phyloP scores from a whole-genome alignment of 1,140 invertebrate species.

The Octopus bimaculoides region DNA sequence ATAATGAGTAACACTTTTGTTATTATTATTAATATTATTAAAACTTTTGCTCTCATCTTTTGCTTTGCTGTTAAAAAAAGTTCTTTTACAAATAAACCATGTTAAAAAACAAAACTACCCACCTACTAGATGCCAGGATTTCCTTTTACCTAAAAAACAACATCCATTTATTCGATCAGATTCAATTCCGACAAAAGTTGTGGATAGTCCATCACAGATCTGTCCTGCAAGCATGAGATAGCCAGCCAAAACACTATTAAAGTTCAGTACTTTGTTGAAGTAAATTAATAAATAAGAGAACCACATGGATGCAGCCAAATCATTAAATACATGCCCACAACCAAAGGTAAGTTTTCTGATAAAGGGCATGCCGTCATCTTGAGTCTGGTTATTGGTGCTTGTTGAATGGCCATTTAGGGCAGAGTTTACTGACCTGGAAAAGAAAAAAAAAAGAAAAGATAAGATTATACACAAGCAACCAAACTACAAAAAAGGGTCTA shows the following conservation, averaged over 20 bases:
- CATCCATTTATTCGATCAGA: slow-evolving; percentile 74
- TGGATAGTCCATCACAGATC: slow-evolving; percentile 83
- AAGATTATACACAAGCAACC: too few species aligned
- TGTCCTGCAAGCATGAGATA: slow-evolving; percentile 52
- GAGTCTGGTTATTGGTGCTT: neutral
- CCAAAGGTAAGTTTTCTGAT: slow-evolving; percentile 64
- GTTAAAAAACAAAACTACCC: slow-evolving; percentile 36
- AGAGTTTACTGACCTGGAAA: too few species aligned
- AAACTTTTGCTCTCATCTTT: too few species aligned
- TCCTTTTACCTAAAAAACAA: slow-evolving; percentile 77
- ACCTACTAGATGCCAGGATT: slow-evolving; percentile 91
- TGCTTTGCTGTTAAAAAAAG: too few species aligned
- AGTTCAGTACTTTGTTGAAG: slow-evolving; percentile 77
- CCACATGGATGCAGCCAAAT: slow-evolving; percentile 95
- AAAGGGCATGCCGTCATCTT: slow-evolving; percentile 12
- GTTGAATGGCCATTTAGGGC: too few species aligned
- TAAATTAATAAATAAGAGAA: slow-evolving; percentile 95
- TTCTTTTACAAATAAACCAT: neutral
- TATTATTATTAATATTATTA: too few species aligned
- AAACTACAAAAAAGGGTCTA: too few species aligned
- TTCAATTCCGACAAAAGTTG: slow-evolving; percentile 84
- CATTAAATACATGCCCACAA: slow-evolving; percentile 87
- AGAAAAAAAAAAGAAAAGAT: too few species aligned
- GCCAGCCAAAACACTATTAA: slow-evolving; percentile 75
- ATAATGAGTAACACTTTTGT: too few species aligned